Conservation (phyloP, 2,113 vertebrate species). For the Semicossyphus pulcher region DNA sequence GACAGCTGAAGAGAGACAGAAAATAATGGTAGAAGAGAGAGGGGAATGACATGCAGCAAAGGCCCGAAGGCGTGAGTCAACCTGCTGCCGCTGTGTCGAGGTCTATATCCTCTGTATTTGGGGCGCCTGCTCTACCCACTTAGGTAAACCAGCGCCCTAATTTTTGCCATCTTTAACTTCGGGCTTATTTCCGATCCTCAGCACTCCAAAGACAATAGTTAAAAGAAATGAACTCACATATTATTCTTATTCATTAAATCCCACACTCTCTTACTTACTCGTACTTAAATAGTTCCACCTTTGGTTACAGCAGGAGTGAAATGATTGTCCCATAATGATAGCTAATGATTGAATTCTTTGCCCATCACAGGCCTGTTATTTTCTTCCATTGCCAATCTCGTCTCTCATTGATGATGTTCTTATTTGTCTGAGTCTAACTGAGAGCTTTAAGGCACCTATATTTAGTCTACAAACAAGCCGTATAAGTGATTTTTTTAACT, state of each 20-base stretch:
- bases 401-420: background rate
- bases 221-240: background rate
- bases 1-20: too few species aligned
- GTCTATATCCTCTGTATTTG: too few species aligned
- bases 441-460: background rate
- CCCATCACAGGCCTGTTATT: background rate
- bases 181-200: too few species aligned
- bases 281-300: background rate
- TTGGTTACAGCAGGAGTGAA: constrained; percentile 1
- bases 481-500: background rate
- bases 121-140: too few species aligned
- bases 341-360: constrained; percentile 11
- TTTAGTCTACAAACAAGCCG: background rate
- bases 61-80: too few species aligned
- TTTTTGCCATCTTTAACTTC: too few species aligned
- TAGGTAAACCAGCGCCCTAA: too few species aligned
- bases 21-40: too few species aligned
- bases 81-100: too few species aligned
- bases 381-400: background rate
- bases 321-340: background rate
- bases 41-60: too few species aligned
- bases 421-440: background rate
- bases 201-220: background rate
- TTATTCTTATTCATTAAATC: background rate
- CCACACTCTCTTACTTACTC: background rate